A percentile compares a stretch with the other conserved stretches of the same genome.
These are phyloP conservation scores for Drosophila pseudoananassae DNA, from an alignment of 1,140 invertebrate species.

Conservation along the genomic window DNA sequence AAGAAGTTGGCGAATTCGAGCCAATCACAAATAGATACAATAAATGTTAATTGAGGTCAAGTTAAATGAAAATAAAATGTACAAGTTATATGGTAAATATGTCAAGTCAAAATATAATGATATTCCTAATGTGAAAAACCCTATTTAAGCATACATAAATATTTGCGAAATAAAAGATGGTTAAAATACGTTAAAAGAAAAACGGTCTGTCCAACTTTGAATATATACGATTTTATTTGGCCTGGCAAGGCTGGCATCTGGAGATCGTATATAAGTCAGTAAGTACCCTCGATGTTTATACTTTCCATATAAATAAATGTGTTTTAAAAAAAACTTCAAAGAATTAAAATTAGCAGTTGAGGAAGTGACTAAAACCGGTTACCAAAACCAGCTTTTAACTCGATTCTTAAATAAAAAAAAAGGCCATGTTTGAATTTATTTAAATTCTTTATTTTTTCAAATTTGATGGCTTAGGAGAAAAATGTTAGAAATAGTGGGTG, in stretches of 20 bases:
- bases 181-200: slow-evolving; percentile 45
- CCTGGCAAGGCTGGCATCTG: slow-evolving; percentile 22
- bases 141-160: slow-evolving; percentile 58
- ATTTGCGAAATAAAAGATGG: slow-evolving; percentile 65
- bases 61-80: slow-evolving; percentile 57
- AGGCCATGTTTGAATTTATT: too few species aligned
- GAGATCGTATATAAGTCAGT: neutral
- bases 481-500: too few species aligned
- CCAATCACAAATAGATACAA: slow-evolving; percentile 46
- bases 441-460: too few species aligned
- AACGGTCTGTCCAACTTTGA: slow-evolving; percentile 2
- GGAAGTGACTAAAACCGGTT: too few species aligned
- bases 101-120: slow-evolving; percentile 64
- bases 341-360: too few species aligned
- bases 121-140: slow-evolving; percentile 57
- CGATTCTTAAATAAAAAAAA: too few species aligned
- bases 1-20: slow-evolving; percentile 35
- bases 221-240: neutral
- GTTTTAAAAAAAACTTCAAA: too few species aligned
- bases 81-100: slow-evolving; percentile 59
- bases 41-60: slow-evolving; percentile 45
- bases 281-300: slow-evolving; percentile 13
- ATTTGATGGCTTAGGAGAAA: too few species aligned
- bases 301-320: neutral
- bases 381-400: too few species aligned